phyloP scores from a whole-genome alignment of 1,140 invertebrate species.

The Heliconius melpomene region DNA sequence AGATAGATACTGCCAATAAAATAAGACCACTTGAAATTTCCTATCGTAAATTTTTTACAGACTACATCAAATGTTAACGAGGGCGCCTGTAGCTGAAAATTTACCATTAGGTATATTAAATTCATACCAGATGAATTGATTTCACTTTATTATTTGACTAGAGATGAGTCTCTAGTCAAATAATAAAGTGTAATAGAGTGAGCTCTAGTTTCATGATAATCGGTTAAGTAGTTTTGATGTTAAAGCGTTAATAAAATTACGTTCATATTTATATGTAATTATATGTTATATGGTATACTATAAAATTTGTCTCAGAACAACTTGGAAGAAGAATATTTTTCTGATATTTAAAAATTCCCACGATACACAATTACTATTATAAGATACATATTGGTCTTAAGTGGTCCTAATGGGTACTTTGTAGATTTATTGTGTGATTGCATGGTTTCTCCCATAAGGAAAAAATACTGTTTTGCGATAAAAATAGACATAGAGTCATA shows the following conservation, averaged over 20 bases:
- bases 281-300: background rate
- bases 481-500: background rate
- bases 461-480: background rate
- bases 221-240: no score
- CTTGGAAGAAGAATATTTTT: background rate
- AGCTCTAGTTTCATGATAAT: no score
- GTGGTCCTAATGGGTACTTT: slow-evolving; percentile 4
- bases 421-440: slow-evolving; percentile 15
- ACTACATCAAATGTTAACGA: slow-evolving; percentile 30
- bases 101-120: background rate
- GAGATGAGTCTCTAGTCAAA: no score
- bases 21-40: slow-evolving; percentile 30
- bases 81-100: slow-evolving; percentile 16
- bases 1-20: slow-evolving; percentile 38
- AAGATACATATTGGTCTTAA: slow-evolving; percentile 1
- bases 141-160: background rate
- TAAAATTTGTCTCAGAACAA: background rate
- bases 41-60: slow-evolving; percentile 29
- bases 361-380: background rate
- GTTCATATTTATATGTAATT: no score
- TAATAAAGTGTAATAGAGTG: no score
- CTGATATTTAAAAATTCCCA: background rate
- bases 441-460: slow-evolving; percentile 15
- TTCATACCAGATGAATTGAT: background rate
- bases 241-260: no score